phyloP scores from a whole-genome alignment of 2,113 vertebrate genomes.

The Psettodes erumei region DNA sequence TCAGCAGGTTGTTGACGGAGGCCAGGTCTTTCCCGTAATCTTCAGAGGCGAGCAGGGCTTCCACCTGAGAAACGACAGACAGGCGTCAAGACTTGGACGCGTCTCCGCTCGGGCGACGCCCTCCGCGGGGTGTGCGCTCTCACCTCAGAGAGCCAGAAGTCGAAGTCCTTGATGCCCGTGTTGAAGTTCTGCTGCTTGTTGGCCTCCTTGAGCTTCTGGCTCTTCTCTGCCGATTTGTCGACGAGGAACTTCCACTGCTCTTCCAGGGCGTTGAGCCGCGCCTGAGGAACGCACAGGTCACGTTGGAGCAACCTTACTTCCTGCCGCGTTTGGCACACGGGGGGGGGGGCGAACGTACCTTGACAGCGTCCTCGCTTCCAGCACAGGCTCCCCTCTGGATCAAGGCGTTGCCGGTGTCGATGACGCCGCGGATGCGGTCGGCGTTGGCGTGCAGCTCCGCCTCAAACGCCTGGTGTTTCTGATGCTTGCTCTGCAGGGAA shows the following conservation, averaged over 20 bases:
- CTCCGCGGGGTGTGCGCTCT: background rate
- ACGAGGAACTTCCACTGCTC: constrained; percentile 99
- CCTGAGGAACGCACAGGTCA: constrained; percentile 72
- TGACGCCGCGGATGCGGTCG: constrained; percentile 94
- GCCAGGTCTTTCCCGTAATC: constrained; percentile 99
- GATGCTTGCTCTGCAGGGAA: constrained; percentile 92
- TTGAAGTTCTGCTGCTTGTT: constrained; percentile 99
- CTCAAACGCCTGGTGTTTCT: constrained; percentile 99
- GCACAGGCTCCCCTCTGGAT: constrained; percentile 96
- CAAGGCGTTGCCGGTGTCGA: constrained; percentile 95
- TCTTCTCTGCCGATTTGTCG: constrained; percentile 98
- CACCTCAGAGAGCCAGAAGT: constrained; percentile 99
- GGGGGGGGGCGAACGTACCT: constrained; percentile 88
- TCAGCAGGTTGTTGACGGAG: constrained; percentile 97
- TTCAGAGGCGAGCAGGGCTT: constrained; percentile 96
- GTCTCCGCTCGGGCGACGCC: no score
- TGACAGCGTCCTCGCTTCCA: constrained; percentile 96
- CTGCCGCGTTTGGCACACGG: no score
- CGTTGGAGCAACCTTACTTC: background rate
- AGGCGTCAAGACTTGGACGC: background rate
- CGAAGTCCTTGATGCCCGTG: constrained; percentile 99
- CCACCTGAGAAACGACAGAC: constrained; percentile 84
- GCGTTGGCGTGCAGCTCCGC: constrained; percentile 97
- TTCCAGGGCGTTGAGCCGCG: constrained; percentile 90
- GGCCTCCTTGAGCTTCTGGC: constrained; percentile 98